Conservation (phyloP, 2,797 vertebrate genomes). For the Girardinus metallicus region DNA sequence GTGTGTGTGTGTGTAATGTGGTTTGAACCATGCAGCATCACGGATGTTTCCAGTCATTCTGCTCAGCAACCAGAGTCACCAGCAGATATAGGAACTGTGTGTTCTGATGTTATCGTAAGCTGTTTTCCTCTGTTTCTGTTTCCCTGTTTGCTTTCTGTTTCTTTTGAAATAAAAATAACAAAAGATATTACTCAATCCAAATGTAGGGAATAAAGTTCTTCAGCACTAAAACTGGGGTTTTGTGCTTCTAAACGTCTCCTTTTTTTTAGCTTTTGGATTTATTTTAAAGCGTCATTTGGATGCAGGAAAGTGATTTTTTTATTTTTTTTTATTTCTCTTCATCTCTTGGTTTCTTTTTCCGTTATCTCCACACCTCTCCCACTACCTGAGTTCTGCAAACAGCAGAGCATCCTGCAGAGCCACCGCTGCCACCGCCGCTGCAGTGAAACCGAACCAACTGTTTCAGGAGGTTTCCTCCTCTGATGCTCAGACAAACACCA, state of each 20-base stretch:
- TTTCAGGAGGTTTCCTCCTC: slow-evolving; percentile 52
- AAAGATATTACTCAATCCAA: slow-evolving; percentile 25
- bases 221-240: background rate
- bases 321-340: slow-evolving; percentile 14
- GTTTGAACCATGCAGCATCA: slow-evolving; percentile 45
- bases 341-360: slow-evolving; percentile 35
- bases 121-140: slow-evolving; percentile 42
- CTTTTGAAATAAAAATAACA: slow-evolving; percentile 14
- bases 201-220: slow-evolving; percentile 3
- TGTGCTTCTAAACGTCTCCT: background rate
- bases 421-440: slow-evolving; percentile 9
- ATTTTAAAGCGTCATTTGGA: background rate
- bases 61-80: slow-evolving; percentile 38
- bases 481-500: slow-evolving; percentile 22
- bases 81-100: slow-evolving; percentile 38
- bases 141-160: slow-evolving; percentile 36
- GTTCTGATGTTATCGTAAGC: slow-evolving; percentile 60
- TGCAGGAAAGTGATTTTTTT: background rate
- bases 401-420: slow-evolving; percentile 36
- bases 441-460: slow-evolving; percentile 38
- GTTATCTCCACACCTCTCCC: background rate
- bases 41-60: slow-evolving; percentile 67
- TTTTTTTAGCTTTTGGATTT: background rate
- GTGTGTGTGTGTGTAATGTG: slow-evolving; percentile 39
- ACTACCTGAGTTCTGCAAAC: slow-evolving; percentile 4